A percentile compares a stretch with the other conserved stretches of the same genome.
phyloP scores from a whole-genome alignment of 2,113 vertebrate genomes.

The Pelusios castaneus region DNA sequence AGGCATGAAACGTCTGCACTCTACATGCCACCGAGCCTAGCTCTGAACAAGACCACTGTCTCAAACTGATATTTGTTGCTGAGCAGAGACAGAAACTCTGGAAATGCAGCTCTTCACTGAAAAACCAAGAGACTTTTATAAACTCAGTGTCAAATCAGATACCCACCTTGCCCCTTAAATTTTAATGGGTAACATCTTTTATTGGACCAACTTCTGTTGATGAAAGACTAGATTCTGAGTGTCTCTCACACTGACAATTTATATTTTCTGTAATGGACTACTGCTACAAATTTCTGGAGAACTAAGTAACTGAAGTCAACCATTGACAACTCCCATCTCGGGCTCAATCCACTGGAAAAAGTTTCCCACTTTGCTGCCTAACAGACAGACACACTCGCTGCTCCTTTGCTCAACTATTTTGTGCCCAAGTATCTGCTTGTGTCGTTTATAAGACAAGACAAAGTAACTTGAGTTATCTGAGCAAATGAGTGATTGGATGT shows the following conservation, averaged over 20 bases:
- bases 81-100: neutral
- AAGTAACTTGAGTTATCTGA: neutral
- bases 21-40: neutral
- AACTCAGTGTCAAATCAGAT: neutral
- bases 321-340: neutral
- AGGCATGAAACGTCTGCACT: too few relatives aligned
- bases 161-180: neutral
- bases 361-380: neutral
- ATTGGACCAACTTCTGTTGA: neutral
- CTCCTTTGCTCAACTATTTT: neutral
- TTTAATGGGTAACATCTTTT: neutral
- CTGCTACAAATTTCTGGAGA: neutral
- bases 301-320: neutral
- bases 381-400: neutral
- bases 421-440: neutral
- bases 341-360: neutral
- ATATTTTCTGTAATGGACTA: neutral
- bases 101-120: neutral
- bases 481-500: neutral
- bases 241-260: neutral
- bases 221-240: too few relatives aligned
- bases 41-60: neutral
- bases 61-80: neutral
- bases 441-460: neutral
- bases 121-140: neutral